Evolutionary conservation across 2,113 vertebrate genomes (phyloP).

Genomic region (Lycocorax pyrrhopterus): DNA sequence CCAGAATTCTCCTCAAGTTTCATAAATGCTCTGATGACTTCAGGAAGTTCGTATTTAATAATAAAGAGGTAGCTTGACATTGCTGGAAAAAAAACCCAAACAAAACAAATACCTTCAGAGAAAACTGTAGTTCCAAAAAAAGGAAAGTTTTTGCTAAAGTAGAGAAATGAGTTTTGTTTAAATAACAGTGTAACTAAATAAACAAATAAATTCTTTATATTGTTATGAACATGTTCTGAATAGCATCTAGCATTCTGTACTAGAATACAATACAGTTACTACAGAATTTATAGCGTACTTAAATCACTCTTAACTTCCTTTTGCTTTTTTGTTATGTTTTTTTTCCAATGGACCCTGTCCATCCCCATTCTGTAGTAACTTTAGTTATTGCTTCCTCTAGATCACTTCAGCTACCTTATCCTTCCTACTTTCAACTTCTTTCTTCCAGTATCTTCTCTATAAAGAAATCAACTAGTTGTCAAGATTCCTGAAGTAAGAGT

Average conservation of each 20-base stretch:
- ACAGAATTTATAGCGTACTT: background rate
- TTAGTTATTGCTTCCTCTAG: background rate
- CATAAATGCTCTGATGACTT: slow-evolving; percentile 91
- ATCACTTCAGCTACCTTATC: background rate
- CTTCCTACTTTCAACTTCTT: background rate
- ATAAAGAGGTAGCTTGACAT: slow-evolving; percentile 99
- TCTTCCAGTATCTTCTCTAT: background rate
- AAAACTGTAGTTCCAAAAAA: background rate
- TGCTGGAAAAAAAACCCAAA: slow-evolving; percentile 73
- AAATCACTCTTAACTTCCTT: background rate
- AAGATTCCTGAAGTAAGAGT: background rate
- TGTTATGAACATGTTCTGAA: background rate
- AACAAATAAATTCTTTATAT: background rate
- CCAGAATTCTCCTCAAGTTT: slow-evolving; percentile 85
- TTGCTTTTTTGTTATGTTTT: background rate
- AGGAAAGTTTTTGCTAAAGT: background rate
- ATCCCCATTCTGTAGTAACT: background rate
- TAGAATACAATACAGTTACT: background rate
- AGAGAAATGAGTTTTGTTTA: background rate
- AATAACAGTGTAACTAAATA: background rate
- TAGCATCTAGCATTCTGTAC: background rate
- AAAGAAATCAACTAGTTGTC: background rate
- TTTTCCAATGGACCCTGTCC: background rate
- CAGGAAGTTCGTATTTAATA: slow-evolving; percentile 96
- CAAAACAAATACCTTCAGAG: background rate